phyloP scores from a whole-genome alignment of 2,797 vertebrate genomes.

The Aulostomus chinensis region DNA sequence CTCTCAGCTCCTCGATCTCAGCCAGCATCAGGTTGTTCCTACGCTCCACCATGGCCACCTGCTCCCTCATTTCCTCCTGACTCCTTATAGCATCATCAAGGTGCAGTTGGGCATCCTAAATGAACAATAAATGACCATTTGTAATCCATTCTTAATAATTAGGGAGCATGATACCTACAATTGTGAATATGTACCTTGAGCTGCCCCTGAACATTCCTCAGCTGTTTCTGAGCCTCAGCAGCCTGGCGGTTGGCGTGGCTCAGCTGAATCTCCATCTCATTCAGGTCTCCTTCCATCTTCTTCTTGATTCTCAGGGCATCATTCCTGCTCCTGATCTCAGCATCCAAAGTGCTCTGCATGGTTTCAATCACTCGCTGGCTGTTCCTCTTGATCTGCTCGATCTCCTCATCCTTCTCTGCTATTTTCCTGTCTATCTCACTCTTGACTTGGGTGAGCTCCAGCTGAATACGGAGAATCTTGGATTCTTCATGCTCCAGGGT shows the following conservation, averaged over 20 bases:
- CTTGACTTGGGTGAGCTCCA: conserved; percentile 90
- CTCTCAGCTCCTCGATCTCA: conserved; percentile 86
- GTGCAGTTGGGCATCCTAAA: conserved; percentile 85
- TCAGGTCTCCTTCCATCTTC: conserved; percentile 93
- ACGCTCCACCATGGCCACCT: conserved; percentile 85
- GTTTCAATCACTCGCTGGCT: conserved; percentile 85
- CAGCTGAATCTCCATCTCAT: conserved; percentile 91
- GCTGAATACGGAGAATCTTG: conserved; percentile 87
- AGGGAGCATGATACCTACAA: too few relatives aligned
- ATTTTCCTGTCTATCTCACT: conserved; percentile 86
- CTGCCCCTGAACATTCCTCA: conserved; percentile 84
- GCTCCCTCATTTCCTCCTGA: conserved; percentile 89
- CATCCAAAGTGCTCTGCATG: conserved; percentile 85
- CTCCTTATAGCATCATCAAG: conserved; percentile 83
- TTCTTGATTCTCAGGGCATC: conserved; percentile 91
- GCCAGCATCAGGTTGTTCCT: conserved; percentile 86
- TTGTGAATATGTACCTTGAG: conserved; percentile 81
- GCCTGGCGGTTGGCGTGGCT: conserved; percentile 87
- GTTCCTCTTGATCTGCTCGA: conserved; percentile 89
- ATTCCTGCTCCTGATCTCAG: conserved; percentile 90
- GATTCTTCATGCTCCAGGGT: conserved; percentile 90
- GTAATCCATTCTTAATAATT: too few relatives aligned
- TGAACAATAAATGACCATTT: too few relatives aligned
- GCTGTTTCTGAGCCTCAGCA: conserved; percentile 88
- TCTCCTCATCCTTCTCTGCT: conserved; percentile 92